Evolutionary conservation across 1,140 invertebrate genomes (phyloP).

Genomic region (Drosophila nikananu): DNA sequence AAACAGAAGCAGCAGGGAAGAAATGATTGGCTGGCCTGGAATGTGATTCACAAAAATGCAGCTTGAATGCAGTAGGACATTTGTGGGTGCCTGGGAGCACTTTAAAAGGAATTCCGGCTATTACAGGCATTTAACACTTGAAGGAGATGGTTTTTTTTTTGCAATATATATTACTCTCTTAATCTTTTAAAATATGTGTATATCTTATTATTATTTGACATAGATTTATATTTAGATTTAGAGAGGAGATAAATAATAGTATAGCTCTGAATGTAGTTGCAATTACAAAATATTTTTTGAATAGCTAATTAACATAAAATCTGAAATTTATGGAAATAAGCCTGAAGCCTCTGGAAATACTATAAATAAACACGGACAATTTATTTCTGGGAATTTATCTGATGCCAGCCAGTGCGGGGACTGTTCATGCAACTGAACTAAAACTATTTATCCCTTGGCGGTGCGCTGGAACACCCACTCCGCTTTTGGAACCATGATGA

Average conservation of each 20-base stretch:
- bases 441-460: background rate
- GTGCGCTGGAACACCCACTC: background rate
- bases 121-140: background rate
- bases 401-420: background rate
- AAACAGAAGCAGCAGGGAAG: constrained; percentile 6
- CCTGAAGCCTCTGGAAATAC: background rate
- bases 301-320: background rate
- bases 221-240: too few relatives aligned
- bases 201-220: too few relatives aligned
- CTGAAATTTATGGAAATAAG: background rate
- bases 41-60: background rate
- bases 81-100: background rate
- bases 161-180: background rate
- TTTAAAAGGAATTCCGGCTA: constrained; percentile 4
- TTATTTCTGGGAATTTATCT: constrained; percentile 2
- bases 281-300: background rate
- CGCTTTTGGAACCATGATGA: background rate
- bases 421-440: background rate
- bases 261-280: too few relatives aligned
- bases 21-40: constrained; percentile 6
- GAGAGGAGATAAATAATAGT: too few relatives aligned
- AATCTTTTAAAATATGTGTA: too few relatives aligned
- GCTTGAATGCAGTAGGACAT: background rate
- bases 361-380: background rate
- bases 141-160: background rate